Evolutionary conservation across 2,797 vertebrate genomes (phyloP).

Genomic region (Masticophis lateralis): DNA sequence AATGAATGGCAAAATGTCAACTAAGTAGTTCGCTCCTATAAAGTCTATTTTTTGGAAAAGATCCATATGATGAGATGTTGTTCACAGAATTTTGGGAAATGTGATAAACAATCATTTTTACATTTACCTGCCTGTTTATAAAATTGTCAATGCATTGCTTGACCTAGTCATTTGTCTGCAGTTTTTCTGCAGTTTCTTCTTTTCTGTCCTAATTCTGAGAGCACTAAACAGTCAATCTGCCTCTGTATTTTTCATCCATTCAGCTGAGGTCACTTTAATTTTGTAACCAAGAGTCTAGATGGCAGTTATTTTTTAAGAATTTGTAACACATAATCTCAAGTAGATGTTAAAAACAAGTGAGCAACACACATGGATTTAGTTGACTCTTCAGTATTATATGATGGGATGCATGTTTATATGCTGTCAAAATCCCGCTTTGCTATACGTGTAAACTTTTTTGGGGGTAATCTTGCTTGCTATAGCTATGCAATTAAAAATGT

Average conservation of each 20-base stretch:
- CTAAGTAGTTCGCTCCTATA: not conserved
- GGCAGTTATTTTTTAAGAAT: not conserved
- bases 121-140: not conserved
- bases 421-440: not conserved
- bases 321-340: not conserved
- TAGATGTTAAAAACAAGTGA: not conserved
- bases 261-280: not conserved
- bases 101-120: not conserved
- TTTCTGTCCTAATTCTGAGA: slow-evolving; percentile 1
- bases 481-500: not conserved
- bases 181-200: not conserved
- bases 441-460: not conserved
- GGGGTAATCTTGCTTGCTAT: not conserved
- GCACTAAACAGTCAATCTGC: not conserved
- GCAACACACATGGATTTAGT: slow-evolving; percentile 13
- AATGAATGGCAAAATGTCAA: not conserved
- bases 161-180: not conserved
- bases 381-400: not conserved
- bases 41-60: not conserved
- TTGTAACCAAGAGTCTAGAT: not conserved
- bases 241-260: not conserved
- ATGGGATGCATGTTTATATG: not conserved
- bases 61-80: not conserved
- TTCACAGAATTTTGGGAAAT: not conserved
- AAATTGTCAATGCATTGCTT: not conserved